Base-by-base conservation (phyloP, 2,797 vertebrate species). In the Strix occidentalis region DNA sequence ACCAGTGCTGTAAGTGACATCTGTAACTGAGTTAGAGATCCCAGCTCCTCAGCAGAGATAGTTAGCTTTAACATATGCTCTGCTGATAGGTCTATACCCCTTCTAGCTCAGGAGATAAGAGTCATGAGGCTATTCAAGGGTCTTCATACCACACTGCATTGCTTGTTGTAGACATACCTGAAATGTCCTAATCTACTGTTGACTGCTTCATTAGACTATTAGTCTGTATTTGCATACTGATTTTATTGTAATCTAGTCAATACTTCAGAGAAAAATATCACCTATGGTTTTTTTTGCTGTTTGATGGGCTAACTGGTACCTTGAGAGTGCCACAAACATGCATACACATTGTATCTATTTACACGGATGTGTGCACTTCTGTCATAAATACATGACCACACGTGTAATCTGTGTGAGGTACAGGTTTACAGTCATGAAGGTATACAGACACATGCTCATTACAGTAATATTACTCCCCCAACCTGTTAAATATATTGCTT, bases 271-370 rank as follows among this genome's bases (percentile, higher is more conserved):
- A 48, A 60, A 81, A 63, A 78, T 28, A 46, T 10, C 18, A 71
- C 16, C 13, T n/a, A 3, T 41, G 5, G 0, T 28, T 74, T 63
- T 65, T 74, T 89, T 60, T 39, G 9, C 4, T 68, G 0, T 51
- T 72, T 66, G 1, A 65, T 75, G 20, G 28, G 6, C 17, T 72
- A 61, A 72, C 13, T 65, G n/a, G 7, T 61, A 43, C 10, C 39
- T 79, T 77, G 35, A 66, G 23, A 87, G 6, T 71, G 15, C 6
- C 26, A 68, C 14, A 87, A 78, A 70, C 17, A n/a, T 12, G 9
- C 9, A 25, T 20, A 58, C 41, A 20, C 2, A 3, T 23, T n/a
- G 8, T 24, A 19, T 41, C 9, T 77, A 3, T 70, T n/a, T 64
- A 90, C 26, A 61, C 2, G 68, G 26, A 63, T 19, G 2, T 17